Conservation (phyloP, 2,797 vertebrate genomes). For the Hyperoplus immaculatus region DNA sequence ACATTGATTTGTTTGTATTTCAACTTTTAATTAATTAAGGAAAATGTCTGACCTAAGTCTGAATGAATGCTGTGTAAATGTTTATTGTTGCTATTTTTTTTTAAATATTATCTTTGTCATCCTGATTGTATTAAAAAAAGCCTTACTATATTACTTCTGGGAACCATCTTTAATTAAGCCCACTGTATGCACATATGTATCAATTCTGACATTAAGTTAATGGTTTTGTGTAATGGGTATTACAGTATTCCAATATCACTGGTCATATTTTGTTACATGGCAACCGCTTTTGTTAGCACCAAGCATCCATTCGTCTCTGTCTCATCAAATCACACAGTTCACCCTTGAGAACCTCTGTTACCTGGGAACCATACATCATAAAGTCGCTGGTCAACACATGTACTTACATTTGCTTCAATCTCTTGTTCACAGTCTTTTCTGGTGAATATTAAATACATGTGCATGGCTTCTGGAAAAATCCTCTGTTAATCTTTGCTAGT, state of each 20-base stretch:
- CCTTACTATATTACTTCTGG: not conserved
- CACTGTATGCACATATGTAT: not conserved
- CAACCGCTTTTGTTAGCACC: not conserved
- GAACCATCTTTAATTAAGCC: not conserved
- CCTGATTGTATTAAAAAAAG: not conserved
- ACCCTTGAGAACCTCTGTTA: conserved; percentile 2
- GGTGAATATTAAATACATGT: not conserved
- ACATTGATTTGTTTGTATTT: not conserved
- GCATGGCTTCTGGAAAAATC: not conserved
- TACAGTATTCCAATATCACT: not conserved
- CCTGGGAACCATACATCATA: not conserved
- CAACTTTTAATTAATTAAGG: not conserved
- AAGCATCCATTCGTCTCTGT: not conserved
- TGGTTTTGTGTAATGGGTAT: not conserved
- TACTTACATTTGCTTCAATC: not conserved
- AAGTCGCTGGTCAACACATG: not conserved
- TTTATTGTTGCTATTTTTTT: not conserved
- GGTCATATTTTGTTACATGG: not conserved
- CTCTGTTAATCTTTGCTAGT: not conserved
- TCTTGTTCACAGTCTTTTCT: not conserved
- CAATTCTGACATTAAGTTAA: not conserved
- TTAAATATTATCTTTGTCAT: not conserved
- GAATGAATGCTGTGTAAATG: not conserved
- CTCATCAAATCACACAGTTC: conserved; percentile 10
- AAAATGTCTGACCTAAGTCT: not conserved